Base-by-base conservation (phyloP, 2,113 vertebrate genomes). In the Elephas maximus region DNA sequence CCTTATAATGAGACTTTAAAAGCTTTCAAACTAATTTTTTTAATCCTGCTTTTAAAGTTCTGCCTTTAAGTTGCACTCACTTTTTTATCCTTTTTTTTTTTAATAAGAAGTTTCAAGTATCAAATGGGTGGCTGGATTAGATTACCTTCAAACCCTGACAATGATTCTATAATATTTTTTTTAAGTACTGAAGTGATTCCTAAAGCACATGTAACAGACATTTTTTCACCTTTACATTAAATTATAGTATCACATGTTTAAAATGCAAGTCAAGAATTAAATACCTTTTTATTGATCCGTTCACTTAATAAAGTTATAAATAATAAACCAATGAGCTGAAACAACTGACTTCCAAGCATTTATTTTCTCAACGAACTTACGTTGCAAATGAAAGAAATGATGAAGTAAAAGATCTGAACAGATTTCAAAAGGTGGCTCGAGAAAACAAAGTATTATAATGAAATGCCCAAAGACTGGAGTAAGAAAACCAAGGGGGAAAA, bases 271-370 rank as follows among this genome's bases (percentile, higher is more conserved):
- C 33, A 62, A 30, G 7, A 80, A 91, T 51, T 80, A 76, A 94
- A 78, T 37, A 90, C 20, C 4, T 76, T 37, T 44, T 67, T 44
- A 93, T 82, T 57, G 74, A 93, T 69, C 95, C 15, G 41, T 2
- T 88, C 21, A 88, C 95, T 90, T 93, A 87, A 41, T 91, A 51
- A n/a, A 88, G 12, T 62, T 83, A 51, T 41, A 65, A 17, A 88
- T 67, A 97, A 91, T 44, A 26, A 94, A 51, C 20, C 5, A 2
- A 93, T 94, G 84, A 79, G 28, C 51, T 94, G 93, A 98, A 92
- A 87, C 79, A 97, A 90, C 11, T 95, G 71, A 95, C 95, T 98
- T 98, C 97, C 98, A 98, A 98, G 93, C 26, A 91, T 92, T 91
- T 88, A 78, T 93, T 93, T 96, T 98, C 93, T 97, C 91, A 97